phyloP scores from a whole-genome alignment of 2,888 invertebrate species.

The Polydrusus tereticollis region DNA sequence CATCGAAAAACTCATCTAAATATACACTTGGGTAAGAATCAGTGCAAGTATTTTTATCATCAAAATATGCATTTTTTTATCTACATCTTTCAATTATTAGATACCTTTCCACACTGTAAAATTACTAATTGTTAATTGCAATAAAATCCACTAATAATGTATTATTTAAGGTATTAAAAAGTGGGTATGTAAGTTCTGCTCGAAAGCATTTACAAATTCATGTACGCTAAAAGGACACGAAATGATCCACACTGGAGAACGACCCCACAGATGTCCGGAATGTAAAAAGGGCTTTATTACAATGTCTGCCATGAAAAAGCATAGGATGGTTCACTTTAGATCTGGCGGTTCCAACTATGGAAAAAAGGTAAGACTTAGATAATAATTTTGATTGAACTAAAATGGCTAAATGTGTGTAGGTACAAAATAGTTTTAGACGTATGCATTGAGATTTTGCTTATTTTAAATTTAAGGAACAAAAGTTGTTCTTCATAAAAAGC shows the following conservation, averaged over 20 bases:
- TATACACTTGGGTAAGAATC: constrained; percentile 46
- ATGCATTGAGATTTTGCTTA: no score
- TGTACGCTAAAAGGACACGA: constrained; percentile 43
- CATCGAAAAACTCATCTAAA: constrained; percentile 45
- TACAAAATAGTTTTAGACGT: no score
- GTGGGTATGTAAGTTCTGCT: constrained; percentile 43
- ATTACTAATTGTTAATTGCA: background rate
- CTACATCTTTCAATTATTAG: no score
- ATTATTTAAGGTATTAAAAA: constrained; percentile 43
- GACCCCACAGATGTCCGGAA: constrained; percentile 43
- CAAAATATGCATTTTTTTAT: no score
- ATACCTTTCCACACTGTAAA: no score
- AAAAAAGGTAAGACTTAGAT: constrained; percentile 22
- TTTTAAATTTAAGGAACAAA: no score
- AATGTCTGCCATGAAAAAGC: constrained; percentile 47
- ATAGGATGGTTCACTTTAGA: constrained; percentile 40
- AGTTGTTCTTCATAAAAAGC: no score
- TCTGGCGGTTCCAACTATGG: constrained; percentile 5
- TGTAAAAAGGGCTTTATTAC: constrained; percentile 48
- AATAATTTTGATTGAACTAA: no score
- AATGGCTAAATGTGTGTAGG: no score
- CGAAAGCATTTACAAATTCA: constrained; percentile 46
- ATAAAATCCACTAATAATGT: background rate
- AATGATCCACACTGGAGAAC: constrained; percentile 47
- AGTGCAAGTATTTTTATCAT: no score